Base-by-base conservation (phyloP, 1,140 invertebrate genomes). In the Physella acuta region DNA sequence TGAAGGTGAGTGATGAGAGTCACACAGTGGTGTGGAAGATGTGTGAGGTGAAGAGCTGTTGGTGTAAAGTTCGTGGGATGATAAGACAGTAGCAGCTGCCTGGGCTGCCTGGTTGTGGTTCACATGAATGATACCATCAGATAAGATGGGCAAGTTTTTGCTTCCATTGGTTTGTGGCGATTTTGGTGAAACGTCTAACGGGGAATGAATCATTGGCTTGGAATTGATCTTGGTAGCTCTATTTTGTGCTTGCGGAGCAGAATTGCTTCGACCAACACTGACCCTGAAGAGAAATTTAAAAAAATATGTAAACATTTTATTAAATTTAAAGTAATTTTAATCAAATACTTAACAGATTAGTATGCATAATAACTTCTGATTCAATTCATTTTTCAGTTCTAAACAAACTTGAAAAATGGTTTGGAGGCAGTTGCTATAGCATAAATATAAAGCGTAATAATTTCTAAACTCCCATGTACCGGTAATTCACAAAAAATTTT, bases 61-160 rank as follows among this genome's bases (percentile, higher is more conserved):
- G 1, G 1, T 3, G 8, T 30, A 58, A 11, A 30, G 16, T 3
- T 58, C 56, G 36, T 56, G 16, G 26, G 30, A 16, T 28, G 34
- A 26, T n/a, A 11, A 11, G 33, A n/a, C n/a, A n/a, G n/a, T 3
- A 3, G 56, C 56, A 2, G 56, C 56, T 3, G 56, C 17, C 4
- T 55, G 53, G 4, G 53, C 53, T 17, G 53, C 53, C 30, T 58
- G 56, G 16, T 58, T 20, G 20, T 58, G 56, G 24, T 17, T 58
- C 2, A 58, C 31, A 16, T 34, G 20, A n/a, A 58, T 33, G 24
- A 58, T 33, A 34, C 56, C n/a, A n/a, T n/a, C n/a, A n/a, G n/a
- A n/a, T n/a, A n/a, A n/a, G n/a, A n/a, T n/a, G n/a, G n/a, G n/a
- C n/a, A n/a, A n/a, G n/a, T n/a, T n/a, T n/a, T n/a, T n/a, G n/a